A percentile compares a stretch with the other conserved stretches of the same genome.
Evolutionary conservation across 1,140 invertebrate genomes (phyloP).

Genomic region (Danaus plexippus): DNA sequence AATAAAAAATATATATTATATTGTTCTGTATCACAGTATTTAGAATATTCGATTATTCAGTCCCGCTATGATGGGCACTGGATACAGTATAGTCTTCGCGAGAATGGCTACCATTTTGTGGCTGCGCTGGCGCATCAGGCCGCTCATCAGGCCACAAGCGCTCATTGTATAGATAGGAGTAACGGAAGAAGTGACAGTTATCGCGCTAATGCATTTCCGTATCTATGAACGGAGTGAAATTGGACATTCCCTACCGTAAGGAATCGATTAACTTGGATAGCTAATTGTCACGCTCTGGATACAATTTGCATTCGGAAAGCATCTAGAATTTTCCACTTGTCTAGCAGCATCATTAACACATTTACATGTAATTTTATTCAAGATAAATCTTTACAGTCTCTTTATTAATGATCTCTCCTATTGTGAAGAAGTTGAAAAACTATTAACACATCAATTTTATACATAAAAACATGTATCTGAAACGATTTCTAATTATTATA

Average conservation of each 20-base stretch:
- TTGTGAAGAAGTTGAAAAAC: too few relatives aligned
- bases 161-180: conserved; percentile 30
- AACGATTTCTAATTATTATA: too few relatives aligned
- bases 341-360: too few relatives aligned
- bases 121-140: conserved; percentile 26
- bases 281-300: conserved; percentile 11
- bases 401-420: too few relatives aligned
- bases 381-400: too few relatives aligned
- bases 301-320: conserved; percentile 2
- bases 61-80: conserved; percentile 4
- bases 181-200: conserved; percentile 43
- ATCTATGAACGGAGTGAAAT: conserved; percentile 21
- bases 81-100: conserved; percentile 22
- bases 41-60: too few relatives aligned
- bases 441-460: too few relatives aligned
- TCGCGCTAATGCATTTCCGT: conserved; percentile 33
- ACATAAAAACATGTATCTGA: too few relatives aligned
- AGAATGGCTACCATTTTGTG: conserved; percentile 33
- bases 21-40: too few relatives aligned
- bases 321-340: too few relatives aligned
- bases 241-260: conserved; percentile 19
- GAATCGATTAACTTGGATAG: conserved; percentile 19
- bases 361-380: too few relatives aligned
- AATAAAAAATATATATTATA: too few relatives aligned
- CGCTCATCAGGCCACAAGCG: conserved; percentile 12